Conservation (phyloP, 2,888 invertebrate species). For the Meandrusa payeni region DNA sequence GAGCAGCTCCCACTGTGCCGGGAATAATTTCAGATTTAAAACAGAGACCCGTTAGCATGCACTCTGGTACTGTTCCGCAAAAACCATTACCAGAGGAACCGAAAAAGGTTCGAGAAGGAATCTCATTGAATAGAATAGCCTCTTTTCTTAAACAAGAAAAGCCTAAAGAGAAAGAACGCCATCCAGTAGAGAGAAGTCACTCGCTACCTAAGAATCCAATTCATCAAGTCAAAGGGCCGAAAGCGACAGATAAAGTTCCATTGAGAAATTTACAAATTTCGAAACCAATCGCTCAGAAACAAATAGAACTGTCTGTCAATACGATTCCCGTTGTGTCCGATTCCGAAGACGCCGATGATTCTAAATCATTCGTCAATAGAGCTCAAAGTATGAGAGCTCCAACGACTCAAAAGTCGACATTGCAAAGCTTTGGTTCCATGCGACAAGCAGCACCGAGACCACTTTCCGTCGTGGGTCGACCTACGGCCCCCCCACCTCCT, state of each 20-base stretch:
- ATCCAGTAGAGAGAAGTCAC: slow-evolving; percentile 76
- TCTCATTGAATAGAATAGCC: slow-evolving; percentile 86
- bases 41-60: slow-evolving; percentile 77
- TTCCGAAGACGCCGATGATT: slow-evolving; percentile 74
- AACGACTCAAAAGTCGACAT: slow-evolving; percentile 76
- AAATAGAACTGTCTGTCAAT: slow-evolving; percentile 81
- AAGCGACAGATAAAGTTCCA: slow-evolving; percentile 85
- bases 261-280: slow-evolving; percentile 90
- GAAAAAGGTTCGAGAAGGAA: slow-evolving; percentile 80
- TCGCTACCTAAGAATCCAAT: slow-evolving; percentile 81
- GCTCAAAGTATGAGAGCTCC: slow-evolving; percentile 91
- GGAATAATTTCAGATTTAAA: slow-evolving; percentile 54
- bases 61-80: slow-evolving; percentile 55
- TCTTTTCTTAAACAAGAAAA: slow-evolving; percentile 86
- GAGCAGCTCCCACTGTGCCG: slow-evolving; percentile 81
- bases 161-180: slow-evolving; percentile 72
- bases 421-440: slow-evolving; percentile 92
- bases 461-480: slow-evolving; percentile 86
- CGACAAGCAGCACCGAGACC: slow-evolving; percentile 87
- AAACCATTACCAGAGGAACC: slow-evolving; percentile 75
- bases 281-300: slow-evolving; percentile 87
- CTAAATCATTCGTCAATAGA: slow-evolving; percentile 84
- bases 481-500: slow-evolving; percentile 89
- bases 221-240: slow-evolving; percentile 82
- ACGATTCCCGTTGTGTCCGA: slow-evolving; percentile 82